Base-by-base conservation (phyloP, 2,888 invertebrate genomes). In the Cantharis flavilabris region DNA sequence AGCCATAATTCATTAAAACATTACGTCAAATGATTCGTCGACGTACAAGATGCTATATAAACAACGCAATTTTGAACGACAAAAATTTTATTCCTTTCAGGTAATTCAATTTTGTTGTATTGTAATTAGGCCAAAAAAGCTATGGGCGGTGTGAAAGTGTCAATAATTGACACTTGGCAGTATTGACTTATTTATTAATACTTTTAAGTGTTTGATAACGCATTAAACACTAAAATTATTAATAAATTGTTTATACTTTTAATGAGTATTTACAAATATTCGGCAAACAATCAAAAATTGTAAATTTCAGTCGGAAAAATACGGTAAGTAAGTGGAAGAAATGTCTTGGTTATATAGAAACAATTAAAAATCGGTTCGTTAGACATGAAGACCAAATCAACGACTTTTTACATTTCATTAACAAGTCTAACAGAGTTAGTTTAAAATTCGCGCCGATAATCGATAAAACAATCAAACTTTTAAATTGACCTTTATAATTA, bases 371-470 rank as follows among this genome's bases (percentile, higher is more conserved):
- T 76, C 79, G 80, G 82, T 83, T 83, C 83, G 82, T 83, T 83
- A 82, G 79, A 75, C 80, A 77, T 72, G 14, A 62, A 81, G 80
- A 79, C 77, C 79, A 81, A 81, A 82, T 82, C 80, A 79, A 76
- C 76, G 81, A 79, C 81, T 82, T 82, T 83, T 81, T 81, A 80
- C 83, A 82, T 82, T 82, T 83, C 83, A 83, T 83, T 83, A 82
- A 80, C 81, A 81, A 80, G 80, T 80, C 82, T 82, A 83, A 81
- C 82, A 81, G 79, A 81, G 80, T 82, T 82, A 80, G 80, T 80
- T 75, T 72, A 74, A 76, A 79, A 80, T 80, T 80, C 78, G 77
- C 75, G 76, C 49, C 70, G 76, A 71, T 81, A 82, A 82, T 82
- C 82, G 82, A 82, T 82, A 80, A 79, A 77, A 76, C 79, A 80